These are phyloP conservation scores for Falcaria lacertinaria DNA, from an alignment of 2,888 invertebrate species.

Conservation along the genomic window DNA sequence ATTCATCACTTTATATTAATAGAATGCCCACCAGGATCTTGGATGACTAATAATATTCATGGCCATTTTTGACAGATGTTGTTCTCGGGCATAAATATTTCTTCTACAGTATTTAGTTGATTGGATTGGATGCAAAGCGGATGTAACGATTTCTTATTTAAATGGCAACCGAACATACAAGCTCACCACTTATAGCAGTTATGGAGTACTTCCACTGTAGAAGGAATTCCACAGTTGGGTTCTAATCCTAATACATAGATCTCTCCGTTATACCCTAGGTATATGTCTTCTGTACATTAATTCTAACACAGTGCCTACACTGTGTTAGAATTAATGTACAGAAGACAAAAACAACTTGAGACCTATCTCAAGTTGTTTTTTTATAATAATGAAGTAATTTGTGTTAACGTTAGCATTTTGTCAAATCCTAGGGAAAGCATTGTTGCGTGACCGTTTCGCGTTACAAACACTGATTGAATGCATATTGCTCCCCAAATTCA, in stretches of 20 bases:
- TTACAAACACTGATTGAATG: constrained; percentile 49
- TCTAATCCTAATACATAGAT: too few species aligned
- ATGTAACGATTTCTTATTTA: background rate
- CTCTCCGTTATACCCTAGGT: too few species aligned
- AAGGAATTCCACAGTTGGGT: background rate
- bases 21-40: constrained; percentile 8
- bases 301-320: too few species aligned
- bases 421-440: constrained; percentile 55
- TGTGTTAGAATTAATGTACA: too few species aligned
- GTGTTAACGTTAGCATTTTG: constrained; percentile 33
- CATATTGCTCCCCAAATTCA: constrained; percentile 33
- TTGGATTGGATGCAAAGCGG: background rate
- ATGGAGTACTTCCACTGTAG: too few species aligned
- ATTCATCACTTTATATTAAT: background rate
- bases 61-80: constrained; percentile 12
- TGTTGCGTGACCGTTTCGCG: constrained; percentile 63
- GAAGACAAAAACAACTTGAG: too few species aligned
- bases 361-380: too few species aligned
- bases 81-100: background rate
- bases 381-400: constrained; percentile 33
- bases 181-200: background rate
- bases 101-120: constrained; percentile 1
- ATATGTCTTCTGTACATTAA: too few species aligned
- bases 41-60: constrained; percentile 16
- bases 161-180: background rate